Base-by-base conservation (phyloP, 2,888 invertebrate species). In the Acleris emargana region DNA sequence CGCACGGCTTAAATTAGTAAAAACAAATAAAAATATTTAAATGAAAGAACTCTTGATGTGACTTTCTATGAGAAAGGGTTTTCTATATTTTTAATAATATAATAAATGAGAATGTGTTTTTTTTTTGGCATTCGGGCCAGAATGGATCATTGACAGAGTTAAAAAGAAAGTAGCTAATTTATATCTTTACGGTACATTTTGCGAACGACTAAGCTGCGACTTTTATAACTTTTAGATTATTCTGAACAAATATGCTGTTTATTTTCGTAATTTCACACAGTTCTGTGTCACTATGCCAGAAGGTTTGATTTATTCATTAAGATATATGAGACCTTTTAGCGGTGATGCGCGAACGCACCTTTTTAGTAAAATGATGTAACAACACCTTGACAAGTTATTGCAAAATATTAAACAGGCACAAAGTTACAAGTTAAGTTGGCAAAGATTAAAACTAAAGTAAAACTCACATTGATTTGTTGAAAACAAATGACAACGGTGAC, bases 291-390 rank as follows among this genome's bases (percentile, higher is more conserved):
- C 42, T 62, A 50, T 28, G 62, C 43, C 42, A 22, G 38, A 52
- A 47, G 22, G 58, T 53, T 58, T 63, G 52, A 45, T 53, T 38
- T 58, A 58, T 22, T 16, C 32, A 58, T 63, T 63, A 58, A 17
- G n/a, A 51, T 17, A 38, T 52, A 52, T 58, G 57, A 32, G 32
- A 52, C 52, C 45, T 53, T 63, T 63, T 63, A 63, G 58, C 63
- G 50, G 20, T 16, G 52, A 32, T 38, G 28, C 47, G 57, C 51
- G 25, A 45, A 28, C 51, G 51, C 51, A 55, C 63, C 57, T 47
- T 58, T 38, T 58, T 17, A 18, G 52, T 45, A 22, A 38, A 17
- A 11, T 63, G 63, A 63, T 63, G 63, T 63, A 63, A 63, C 58
- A 5, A 25, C 47, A 38, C 63, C 63, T 63, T 63, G 63, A 38